Evolutionary conservation across 2,888 invertebrate genomes (phyloP).

Genomic region (Amorpha juglandis): DNA sequence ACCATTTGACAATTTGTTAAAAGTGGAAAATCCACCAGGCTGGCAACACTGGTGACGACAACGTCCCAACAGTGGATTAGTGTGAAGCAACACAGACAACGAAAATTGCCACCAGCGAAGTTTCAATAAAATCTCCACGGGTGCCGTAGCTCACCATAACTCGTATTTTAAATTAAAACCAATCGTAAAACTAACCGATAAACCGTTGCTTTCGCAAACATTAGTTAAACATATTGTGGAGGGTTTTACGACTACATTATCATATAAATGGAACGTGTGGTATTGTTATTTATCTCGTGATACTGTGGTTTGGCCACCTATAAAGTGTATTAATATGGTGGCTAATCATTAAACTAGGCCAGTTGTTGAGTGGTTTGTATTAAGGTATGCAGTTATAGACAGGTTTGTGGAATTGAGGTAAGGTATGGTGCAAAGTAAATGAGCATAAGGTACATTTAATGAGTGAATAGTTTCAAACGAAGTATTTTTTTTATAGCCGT

Average conservation of each 20-base stretch:
- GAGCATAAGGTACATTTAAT: too few relatives aligned
- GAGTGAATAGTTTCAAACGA: too few relatives aligned
- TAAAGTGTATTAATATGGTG: slow-evolving; percentile 12
- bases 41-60: background rate
- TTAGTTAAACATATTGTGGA: slow-evolving; percentile 47
- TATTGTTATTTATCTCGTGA: slow-evolving; percentile 13
- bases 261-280: slow-evolving; percentile 45
- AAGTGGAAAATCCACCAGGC: too few relatives aligned
- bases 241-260: slow-evolving; percentile 57
- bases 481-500: too few relatives aligned
- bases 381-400: background rate
- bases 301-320: background rate
- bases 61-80: background rate
- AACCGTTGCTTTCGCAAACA: slow-evolving; percentile 60
- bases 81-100: background rate
- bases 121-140: slow-evolving; percentile 48
- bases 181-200: slow-evolving; percentile 57
- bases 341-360: slow-evolving; percentile 3
- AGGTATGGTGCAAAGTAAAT: background rate
- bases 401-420: background rate
- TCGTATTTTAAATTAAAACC: slow-evolving; percentile 56
- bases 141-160: slow-evolving; percentile 29
- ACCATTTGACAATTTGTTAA: too few relatives aligned
- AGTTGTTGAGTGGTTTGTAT: background rate
- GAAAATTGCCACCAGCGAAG: slow-evolving; percentile 38